Conservation (phyloP, 2,113 vertebrate genomes). For the Polypterus senegalus region DNA sequence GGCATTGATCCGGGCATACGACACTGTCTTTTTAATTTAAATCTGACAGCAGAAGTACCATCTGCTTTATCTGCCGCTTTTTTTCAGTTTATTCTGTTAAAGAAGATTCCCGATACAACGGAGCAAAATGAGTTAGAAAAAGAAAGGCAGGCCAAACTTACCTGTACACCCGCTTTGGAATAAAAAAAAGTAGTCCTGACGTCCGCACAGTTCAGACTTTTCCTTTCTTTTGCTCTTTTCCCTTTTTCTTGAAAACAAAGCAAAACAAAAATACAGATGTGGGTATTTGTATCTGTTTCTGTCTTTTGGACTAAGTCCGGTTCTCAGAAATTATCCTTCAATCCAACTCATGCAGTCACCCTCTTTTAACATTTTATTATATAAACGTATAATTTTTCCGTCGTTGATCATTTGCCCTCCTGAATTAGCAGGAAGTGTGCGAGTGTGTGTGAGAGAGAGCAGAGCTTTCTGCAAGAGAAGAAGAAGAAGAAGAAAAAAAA, state of each 20-base stretch:
- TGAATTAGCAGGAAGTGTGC: slow-evolving; percentile 93
- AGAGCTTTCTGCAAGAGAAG: slow-evolving; percentile 99
- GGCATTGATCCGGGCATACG: slow-evolving; percentile 6
- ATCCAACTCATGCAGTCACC: slow-evolving; percentile 87
- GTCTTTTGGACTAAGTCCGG: slow-evolving; percentile 37
- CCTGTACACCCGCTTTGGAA: slow-evolving; percentile 85
- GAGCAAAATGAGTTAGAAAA: slow-evolving; percentile 43
- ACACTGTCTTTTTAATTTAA: slow-evolving; percentile 14
- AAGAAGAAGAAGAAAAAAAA: slow-evolving; percentile 85
- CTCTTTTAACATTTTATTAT: slow-evolving; percentile 67
- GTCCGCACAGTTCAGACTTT: slow-evolving; percentile 69
- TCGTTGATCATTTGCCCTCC: slow-evolving; percentile 95
- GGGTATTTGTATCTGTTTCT: slow-evolving; percentile 4
- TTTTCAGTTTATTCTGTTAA: slow-evolving; percentile 46
- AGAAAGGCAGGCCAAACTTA: slow-evolving; percentile 86
- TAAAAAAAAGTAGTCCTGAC: slow-evolving; percentile 78
- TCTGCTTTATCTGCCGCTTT: slow-evolving; percentile 30
- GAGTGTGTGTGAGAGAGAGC: slow-evolving; percentile 80
- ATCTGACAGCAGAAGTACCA: slow-evolving; percentile 25
- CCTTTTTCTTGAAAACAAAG: slow-evolving; percentile 50
- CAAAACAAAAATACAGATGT: slow-evolving; percentile 11
- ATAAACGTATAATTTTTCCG: slow-evolving; percentile 47
- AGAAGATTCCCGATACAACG: slow-evolving; percentile 62
- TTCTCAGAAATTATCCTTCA: slow-evolving; percentile 53
- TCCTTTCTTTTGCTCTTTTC: slow-evolving; percentile 68